A percentile compares a stretch with the other conserved stretches of the same genome.
Conservation (phyloP, 1,140 invertebrate genomes). For the Aethina tumida region DNA sequence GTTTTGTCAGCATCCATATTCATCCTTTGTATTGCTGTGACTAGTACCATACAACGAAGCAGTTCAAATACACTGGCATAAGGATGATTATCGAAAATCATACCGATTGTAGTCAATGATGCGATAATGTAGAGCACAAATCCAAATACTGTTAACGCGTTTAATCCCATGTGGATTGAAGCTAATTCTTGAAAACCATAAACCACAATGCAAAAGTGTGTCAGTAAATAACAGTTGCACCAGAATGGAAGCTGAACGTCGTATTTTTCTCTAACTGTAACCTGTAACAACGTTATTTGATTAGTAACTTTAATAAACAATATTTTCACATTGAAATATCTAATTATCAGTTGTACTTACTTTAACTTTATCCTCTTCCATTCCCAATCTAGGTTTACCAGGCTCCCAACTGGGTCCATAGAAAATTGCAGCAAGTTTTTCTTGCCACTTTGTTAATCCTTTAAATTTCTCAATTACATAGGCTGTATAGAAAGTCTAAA, state of each 20-base stretch:
- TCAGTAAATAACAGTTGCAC: conserved; percentile 56
- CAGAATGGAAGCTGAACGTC: conserved; percentile 54
- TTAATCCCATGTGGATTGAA: conserved; percentile 47
- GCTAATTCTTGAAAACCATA: conserved; percentile 54
- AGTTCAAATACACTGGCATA: conserved; percentile 31
- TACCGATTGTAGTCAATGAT: conserved; percentile 56
- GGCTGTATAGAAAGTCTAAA: conserved; percentile 62
- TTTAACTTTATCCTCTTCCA: conserved; percentile 63
- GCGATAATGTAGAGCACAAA: conserved; percentile 54
- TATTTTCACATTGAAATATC: conserved; percentile 1
- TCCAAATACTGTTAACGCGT: conserved; percentile 42
- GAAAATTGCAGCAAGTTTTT: conserved; percentile 62
- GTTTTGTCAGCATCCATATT: conserved; percentile 18
- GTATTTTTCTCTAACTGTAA: conserved; percentile 54
- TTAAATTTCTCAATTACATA: conserved; percentile 52
- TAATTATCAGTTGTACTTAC: conserved; percentile 42
- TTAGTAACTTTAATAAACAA: background rate
- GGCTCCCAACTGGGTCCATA: conserved; percentile 86
- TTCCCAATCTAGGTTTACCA: conserved; percentile 68
- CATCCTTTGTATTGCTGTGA: conserved; percentile 27
- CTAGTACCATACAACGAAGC: conserved; percentile 30
- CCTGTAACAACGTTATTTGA: conserved; percentile 33
- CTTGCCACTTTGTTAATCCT: conserved; percentile 41
- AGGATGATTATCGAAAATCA: conserved; percentile 49
- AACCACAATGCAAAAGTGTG: conserved; percentile 58